phyloP scores from a whole-genome alignment of 1,140 invertebrate genomes.

The Drosophila chauvacae region DNA sequence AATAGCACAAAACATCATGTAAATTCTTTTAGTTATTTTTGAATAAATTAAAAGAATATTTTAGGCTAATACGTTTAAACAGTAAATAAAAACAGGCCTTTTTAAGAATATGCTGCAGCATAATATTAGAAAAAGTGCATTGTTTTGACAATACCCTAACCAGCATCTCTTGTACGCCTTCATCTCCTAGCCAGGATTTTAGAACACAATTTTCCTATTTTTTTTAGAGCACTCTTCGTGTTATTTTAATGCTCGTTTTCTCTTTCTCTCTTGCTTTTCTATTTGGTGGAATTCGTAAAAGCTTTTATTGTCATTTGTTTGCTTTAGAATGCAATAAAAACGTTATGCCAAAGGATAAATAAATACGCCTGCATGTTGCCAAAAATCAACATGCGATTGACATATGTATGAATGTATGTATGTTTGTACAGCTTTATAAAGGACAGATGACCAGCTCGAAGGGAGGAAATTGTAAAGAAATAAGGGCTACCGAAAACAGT shows the following conservation, averaged over 20 bases:
- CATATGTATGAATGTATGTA: slow-evolving; percentile 20
- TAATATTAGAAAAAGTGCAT: not conserved
- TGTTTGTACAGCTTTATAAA: not conserved
- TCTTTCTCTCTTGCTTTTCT: slow-evolving; percentile 2
- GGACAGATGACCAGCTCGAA: slow-evolving; percentile 32
- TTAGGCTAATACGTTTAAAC: fast-evolving
- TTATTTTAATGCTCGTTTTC: slow-evolving; percentile 38
- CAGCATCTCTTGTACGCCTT: not conserved
- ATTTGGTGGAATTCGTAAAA: slow-evolving; percentile 39
- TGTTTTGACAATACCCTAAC: slow-evolving; percentile 1
- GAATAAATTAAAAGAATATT: not conserved
- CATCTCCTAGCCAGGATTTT: not conserved
- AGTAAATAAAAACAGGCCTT: not conserved
- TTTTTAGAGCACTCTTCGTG: slow-evolving; percentile 14
- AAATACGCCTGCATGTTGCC: slow-evolving; percentile 54
- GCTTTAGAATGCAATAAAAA: slow-evolving; percentile 73
- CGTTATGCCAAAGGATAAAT: slow-evolving; percentile 65
- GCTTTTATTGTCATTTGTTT: slow-evolving; percentile 71
- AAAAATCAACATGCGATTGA: slow-evolving; percentile 53
- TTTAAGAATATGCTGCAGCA: not conserved
- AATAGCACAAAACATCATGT: not conserved
- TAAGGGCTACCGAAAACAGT: slow-evolving; percentile 14
- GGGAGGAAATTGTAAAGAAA: slow-evolving; percentile 2
- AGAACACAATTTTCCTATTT: slow-evolving; percentile 7
- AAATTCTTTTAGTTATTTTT: no score